Evolutionary conservation across 2,113 vertebrate genomes (phyloP), one percentile per base, ranked within the genome.

Genomic region (Labeo catla): DNA sequence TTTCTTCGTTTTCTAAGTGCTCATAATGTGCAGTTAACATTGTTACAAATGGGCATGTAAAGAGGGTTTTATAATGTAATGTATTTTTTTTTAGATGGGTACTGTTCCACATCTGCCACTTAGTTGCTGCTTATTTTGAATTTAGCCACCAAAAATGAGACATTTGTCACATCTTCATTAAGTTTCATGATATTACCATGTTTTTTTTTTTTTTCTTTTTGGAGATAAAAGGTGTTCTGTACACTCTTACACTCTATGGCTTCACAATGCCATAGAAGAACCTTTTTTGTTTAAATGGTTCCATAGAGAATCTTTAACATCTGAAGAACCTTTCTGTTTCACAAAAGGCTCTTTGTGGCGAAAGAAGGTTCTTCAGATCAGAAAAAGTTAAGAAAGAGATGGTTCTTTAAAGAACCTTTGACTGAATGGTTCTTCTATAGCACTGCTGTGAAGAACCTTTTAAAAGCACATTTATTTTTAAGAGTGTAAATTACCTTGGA

Each of bases 1-100:
- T 39, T 47, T 76, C 68, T 85, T 28, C 76, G 10, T 78, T 82
- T 80, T 59, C 8, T 81, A 28, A 66, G 63, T 47, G 45, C 49
- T 59, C 28, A 59, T 84, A 73, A 73, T 73, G 81, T 59, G 45
- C 34, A 79, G 57, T n/a, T 84, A 83, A 83, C 49, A 54, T 83
- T 70, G 12, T 54, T n/a, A 45, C 4, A 73, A 59, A 72, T 54
- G 81, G 34, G 19, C 28, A 5, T 15, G 49, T 45, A 21, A 80
- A 80, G 36, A 57, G 34, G 1, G 10, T 83, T 83, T 83, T 70
- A 15, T 45, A 45, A 80, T 80, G 57, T 39, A 39, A 39, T 39
- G 2, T 39, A 3, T 39, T 39, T 39, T 39, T 9, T 80, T 81
- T 47, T 45, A 12, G 19, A 43, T 23, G 61, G n/a, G 36, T 72